phyloP scores from a whole-genome alignment of 2,113 vertebrate species.

The Vicugna pacos region DNA sequence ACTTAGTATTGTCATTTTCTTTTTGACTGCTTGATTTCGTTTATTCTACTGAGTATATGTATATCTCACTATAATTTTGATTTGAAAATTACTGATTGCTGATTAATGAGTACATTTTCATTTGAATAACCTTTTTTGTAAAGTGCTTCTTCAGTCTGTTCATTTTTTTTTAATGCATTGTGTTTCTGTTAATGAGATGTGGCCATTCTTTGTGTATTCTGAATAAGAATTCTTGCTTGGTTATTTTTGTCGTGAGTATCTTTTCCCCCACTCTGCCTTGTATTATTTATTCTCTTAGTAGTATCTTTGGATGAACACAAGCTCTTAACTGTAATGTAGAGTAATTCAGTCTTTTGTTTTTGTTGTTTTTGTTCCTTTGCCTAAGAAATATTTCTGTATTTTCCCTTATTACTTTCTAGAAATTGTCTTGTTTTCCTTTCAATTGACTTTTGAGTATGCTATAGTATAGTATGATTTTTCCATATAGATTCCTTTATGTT shows the following conservation, averaged over 20 bases:
- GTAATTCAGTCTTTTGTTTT: background rate
- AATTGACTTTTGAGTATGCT: background rate
- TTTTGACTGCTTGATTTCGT: background rate
- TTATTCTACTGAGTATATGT: background rate
- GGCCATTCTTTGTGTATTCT: background rate
- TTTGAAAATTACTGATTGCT: background rate
- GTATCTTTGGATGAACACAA: background rate
- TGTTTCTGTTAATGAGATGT: background rate
- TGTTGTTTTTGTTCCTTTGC: background rate
- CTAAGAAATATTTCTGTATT: background rate
- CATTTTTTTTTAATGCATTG: constrained; percentile 30
- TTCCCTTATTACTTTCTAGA: background rate
- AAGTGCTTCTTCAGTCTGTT: background rate
- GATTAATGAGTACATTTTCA: background rate
- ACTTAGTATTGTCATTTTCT: background rate
- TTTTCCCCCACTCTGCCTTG: background rate
- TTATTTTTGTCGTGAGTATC: background rate
- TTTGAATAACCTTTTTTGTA: background rate
- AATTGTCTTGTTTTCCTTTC: background rate
- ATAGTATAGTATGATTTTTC: background rate
- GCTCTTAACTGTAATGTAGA: background rate
- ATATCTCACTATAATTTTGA: background rate
- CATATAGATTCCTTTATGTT: background rate
- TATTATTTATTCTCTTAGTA: background rate
- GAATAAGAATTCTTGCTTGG: background rate